Evolutionary conservation across 1,140 invertebrate species (phyloP).

Genomic region (Cepaea nemoralis): DNA sequence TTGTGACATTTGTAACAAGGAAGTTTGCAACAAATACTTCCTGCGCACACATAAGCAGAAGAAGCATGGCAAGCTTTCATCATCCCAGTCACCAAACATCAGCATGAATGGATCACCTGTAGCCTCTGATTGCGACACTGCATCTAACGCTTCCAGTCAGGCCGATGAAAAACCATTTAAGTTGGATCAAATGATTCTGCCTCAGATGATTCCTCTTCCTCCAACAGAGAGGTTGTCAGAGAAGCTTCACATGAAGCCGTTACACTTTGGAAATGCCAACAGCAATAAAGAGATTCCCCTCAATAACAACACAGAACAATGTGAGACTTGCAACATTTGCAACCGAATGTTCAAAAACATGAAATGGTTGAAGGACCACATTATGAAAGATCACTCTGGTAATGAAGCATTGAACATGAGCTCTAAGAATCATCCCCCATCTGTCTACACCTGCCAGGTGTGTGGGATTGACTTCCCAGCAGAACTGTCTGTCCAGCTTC

Average conservation of each 20-base stretch:
- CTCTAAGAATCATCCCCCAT: slow-evolving; percentile 42
- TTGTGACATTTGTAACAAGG: slow-evolving; percentile 99
- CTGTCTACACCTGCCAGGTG: slow-evolving; percentile 70
- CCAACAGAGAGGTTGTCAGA: slow-evolving; percentile 46
- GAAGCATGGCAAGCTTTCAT: slow-evolving; percentile 87
- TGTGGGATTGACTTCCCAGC: slow-evolving; percentile 74
- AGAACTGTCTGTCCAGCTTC: slow-evolving; percentile 74
- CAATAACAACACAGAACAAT: slow-evolving; percentile 51
- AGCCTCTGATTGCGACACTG: slow-evolving; percentile 63
- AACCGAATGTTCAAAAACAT: slow-evolving; percentile 87
- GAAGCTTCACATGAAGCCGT: slow-evolving; percentile 36
- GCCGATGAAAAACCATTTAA: slow-evolving; percentile 55
- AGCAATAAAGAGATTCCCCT: slow-evolving; percentile 19
- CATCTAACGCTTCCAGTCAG: slow-evolving; percentile 63
- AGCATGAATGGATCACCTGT: slow-evolving; percentile 74
- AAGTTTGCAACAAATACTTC: slow-evolving; percentile 95
- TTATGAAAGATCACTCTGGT: slow-evolving; percentile 83
- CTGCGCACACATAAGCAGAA: slow-evolving; percentile 93
- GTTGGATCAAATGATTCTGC: slow-evolving; percentile 20
- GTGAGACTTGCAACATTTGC: slow-evolving; percentile 83
- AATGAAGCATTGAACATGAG: slow-evolving; percentile 47
- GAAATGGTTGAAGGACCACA: slow-evolving; percentile 90
- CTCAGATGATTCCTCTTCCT: slow-evolving; percentile 43
- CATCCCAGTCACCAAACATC: slow-evolving; percentile 56
- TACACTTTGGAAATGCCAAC: slow-evolving; percentile 43